Evolutionary conservation across 2,113 vertebrate species (phyloP).

Genomic region (Clarias batrachus): DNA sequence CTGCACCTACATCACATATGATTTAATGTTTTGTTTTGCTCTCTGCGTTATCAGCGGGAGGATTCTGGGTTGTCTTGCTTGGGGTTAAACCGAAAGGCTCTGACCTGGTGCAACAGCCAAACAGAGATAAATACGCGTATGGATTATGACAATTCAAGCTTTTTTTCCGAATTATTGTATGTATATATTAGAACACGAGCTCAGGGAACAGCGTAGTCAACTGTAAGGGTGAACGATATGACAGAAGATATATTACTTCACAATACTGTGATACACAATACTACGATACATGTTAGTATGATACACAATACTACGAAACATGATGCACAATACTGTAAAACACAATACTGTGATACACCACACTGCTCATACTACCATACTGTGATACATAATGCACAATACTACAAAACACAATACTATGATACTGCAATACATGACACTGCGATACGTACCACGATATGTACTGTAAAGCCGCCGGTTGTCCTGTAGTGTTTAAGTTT

Average conservation of each 20-base stretch:
- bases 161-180: too few relatives aligned
- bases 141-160: not conserved
- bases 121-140: not conserved
- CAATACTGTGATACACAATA: not conserved
- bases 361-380: too few relatives aligned
- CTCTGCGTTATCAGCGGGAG: too few relatives aligned
- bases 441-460: too few relatives aligned
- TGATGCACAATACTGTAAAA: too few relatives aligned
- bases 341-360: too few relatives aligned
- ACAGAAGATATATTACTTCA: too few relatives aligned
- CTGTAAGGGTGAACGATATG: not conserved
- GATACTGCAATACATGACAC: too few relatives aligned
- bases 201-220: not conserved
- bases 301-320: too few relatives aligned
- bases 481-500: not conserved
- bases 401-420: too few relatives aligned
- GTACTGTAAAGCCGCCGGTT: not conserved
- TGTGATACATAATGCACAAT: too few relatives aligned
- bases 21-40: not conserved
- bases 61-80: not conserved
- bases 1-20: not conserved
- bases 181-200: not conserved
- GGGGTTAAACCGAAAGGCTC: constrained; percentile 10
- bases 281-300: not conserved
- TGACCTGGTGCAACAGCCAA: not conserved